Evolutionary conservation across 2,797 vertebrate genomes (phyloP).

Genomic region (Discoglossus pictus): DNA sequence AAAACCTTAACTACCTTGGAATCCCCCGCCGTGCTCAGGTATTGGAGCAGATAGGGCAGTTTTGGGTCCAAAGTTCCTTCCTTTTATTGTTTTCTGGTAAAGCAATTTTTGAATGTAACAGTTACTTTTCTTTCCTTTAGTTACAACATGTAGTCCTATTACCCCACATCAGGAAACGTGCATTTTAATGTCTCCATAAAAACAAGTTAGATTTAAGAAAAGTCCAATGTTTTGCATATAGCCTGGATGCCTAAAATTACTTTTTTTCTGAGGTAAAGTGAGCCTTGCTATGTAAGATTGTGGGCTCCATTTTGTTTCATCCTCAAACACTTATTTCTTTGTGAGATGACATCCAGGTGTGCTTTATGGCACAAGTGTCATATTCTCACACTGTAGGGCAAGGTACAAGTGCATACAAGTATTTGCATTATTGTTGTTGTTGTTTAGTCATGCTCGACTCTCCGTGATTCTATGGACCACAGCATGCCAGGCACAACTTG

Average conservation of each 20-base stretch:
- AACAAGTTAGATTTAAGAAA: constrained; percentile 27
- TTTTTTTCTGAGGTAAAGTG: constrained; percentile 10
- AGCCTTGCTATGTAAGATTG: no score
- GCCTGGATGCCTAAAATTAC: no score
- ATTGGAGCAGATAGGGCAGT: constrained; percentile 47
- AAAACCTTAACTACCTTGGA: constrained; percentile 45
- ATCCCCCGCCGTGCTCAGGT: constrained; percentile 46
- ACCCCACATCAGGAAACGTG: constrained; percentile 39
- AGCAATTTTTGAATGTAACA: constrained; percentile 50
- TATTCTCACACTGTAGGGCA: no score
- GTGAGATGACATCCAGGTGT: no score
- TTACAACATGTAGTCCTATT: constrained; percentile 35
- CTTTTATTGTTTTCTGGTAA: constrained; percentile 52
- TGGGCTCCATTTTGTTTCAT: no score
- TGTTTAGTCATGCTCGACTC: no score
- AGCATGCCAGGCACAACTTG: no score
- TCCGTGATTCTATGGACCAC: no score
- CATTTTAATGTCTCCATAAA: constrained; percentile 34
- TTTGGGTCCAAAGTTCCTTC: constrained; percentile 48
- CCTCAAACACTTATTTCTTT: no score
- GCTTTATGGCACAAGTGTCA: no score
- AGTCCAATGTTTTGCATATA: constrained; percentile 22
- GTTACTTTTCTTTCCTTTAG: constrained; percentile 47
- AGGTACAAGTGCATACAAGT: no score
- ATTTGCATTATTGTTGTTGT: no score